These are phyloP conservation scores for Scaptomyza parva DNA, from an alignment of 2,888 invertebrate species.

Conservation along the genomic window DNA sequence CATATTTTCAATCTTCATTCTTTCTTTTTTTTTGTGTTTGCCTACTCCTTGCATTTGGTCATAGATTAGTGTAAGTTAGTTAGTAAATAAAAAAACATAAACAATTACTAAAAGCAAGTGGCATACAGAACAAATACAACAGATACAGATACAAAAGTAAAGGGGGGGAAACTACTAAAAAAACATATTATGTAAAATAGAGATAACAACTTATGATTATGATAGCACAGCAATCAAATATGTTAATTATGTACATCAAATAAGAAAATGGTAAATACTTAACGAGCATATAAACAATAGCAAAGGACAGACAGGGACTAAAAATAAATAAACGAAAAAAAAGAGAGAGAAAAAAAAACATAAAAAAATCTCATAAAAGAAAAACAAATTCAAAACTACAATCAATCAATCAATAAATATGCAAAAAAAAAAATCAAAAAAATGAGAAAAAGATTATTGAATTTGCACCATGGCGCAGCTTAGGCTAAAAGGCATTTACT, in stretches of 20 bases:
- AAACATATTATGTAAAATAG: conserved; percentile 53
- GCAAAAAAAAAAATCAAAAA: not conserved
- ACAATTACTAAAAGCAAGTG: conserved; percentile 17
- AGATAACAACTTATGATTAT: conserved; percentile 70
- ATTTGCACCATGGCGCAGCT: conserved; percentile 63
- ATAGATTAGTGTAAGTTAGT: conserved; percentile 53
- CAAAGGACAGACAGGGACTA: conserved; percentile 66
- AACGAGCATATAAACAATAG: conserved; percentile 71
- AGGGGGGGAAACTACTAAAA: conserved; percentile 11
- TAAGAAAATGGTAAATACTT: conserved; percentile 68
- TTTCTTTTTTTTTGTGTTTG: not conserved
- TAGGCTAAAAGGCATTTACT: conserved; percentile 67
- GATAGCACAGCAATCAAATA: conserved; percentile 70
- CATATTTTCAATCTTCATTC: not conserved
- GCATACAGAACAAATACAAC: not conserved
- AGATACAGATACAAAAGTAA: not conserved
- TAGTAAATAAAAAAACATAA: conserved; percentile 15
- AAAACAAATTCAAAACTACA: conserved; percentile 30
- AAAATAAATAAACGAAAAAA: conserved; percentile 59
- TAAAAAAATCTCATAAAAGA: conserved; percentile 16
- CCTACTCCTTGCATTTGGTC: conserved; percentile 62
- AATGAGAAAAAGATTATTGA: not conserved
- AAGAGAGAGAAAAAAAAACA: conserved; percentile 27
- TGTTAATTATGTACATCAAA: conserved; percentile 71
- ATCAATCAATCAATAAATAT: not conserved